Conservation (phyloP, 2,113 vertebrate species). For the Python bivittatus region DNA sequence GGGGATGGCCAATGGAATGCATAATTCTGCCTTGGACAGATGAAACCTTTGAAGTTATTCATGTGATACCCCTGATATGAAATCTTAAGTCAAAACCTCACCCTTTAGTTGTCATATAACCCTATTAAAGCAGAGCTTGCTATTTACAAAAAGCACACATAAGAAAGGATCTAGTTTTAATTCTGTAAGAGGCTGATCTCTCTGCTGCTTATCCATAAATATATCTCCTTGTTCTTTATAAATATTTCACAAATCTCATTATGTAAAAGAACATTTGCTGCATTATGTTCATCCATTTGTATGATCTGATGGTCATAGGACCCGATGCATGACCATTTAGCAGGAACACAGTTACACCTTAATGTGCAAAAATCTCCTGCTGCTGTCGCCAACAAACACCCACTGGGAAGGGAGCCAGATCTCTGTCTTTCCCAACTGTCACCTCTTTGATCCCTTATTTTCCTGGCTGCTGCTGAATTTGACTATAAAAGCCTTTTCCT, state of each 20-base stretch:
- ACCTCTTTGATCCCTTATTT: background rate
- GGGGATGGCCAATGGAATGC: background rate
- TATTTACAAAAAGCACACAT: slow-evolving; percentile 12
- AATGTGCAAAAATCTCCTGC: background rate
- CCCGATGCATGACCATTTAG: background rate
- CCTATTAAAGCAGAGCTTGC: background rate
- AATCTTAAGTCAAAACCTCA: accelerated
- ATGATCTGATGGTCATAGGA: background rate
- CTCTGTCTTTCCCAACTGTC: background rate
- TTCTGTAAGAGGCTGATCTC: slow-evolving; percentile 30
- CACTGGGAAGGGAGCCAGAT: background rate
- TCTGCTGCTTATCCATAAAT: slow-evolving; percentile 32
- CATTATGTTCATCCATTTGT: slow-evolving; percentile 7
- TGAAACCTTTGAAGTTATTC: background rate
- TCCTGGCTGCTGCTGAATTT: background rate
- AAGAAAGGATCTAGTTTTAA: slow-evolving; percentile 8
- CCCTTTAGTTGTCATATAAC: background rate
- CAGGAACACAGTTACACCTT: background rate
- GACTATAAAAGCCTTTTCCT: background rate
- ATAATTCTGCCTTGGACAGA: background rate
- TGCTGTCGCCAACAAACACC: background rate
- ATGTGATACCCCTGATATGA: background rate
- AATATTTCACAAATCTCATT: background rate
- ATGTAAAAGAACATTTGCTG: slow-evolving; percentile 13
- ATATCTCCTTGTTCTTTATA: slow-evolving; percentile 34